Evolutionary conservation across 2,888 invertebrate species (phyloP), one percentile per base, ranked within the genome.

Genomic region (Actias luna): DNA sequence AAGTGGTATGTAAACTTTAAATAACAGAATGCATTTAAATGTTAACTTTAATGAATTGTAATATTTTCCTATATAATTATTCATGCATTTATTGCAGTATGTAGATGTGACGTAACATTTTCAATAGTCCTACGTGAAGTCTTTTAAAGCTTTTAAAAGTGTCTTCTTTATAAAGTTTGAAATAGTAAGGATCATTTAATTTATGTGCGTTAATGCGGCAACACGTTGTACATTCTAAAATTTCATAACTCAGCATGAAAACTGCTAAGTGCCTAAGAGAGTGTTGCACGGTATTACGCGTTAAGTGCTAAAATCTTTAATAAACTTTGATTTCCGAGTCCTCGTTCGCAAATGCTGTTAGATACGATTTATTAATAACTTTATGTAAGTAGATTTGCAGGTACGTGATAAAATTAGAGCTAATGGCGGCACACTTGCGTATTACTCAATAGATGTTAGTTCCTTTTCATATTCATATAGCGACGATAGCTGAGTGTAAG

Each of bases 281-380:
- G 8, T 46, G 46, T 55, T 55, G 16, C 55, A 16, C 29, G 55
- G 29, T 55, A 31, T 58, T 58, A 61, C 39, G 42, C 58, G 57
- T 39, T 58, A 39, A 8, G 25, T 61, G 61, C 42, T 58, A 61
- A 61, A 58, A 57, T 58, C 36, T 42, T 58, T 58, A 58, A 61
- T 61, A 57, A 36, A 57, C 57, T 61, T 58, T 61, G 31, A 61
- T 61, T 58, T 61, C 61, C 42, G 18, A 58, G 61, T 61, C 42
- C 57, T 29, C 57, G 42, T 61, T 60, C 29, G 16, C 42, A 59
- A 57, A 39, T 39, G 57, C 57, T 36, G 36, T 57, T 42, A 58
- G 57, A 61, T 57, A 42, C 57, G 57, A 42, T 22, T 27, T 61
- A 55, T 27, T 61, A 55, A 14, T 55, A 55, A 1, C 55, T 55